phyloP scores from a whole-genome alignment of 2,113 vertebrate genomes.

The Phrynosoma platyrhinos region DNA sequence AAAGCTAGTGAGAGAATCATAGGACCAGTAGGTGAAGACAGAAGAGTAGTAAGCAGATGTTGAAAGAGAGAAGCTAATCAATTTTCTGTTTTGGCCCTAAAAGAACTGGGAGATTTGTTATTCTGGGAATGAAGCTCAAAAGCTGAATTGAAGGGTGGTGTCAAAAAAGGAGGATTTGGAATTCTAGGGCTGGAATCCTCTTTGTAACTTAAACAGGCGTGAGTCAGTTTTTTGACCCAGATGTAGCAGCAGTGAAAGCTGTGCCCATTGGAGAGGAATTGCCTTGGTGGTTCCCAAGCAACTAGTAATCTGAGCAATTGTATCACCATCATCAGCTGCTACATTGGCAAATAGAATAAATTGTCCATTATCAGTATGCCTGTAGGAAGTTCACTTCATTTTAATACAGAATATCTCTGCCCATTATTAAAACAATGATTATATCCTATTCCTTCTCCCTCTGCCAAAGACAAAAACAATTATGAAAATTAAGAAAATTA shows the following conservation, averaged over 20 bases:
- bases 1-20: background rate
- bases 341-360: no score
- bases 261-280: no score
- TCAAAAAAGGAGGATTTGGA: background rate
- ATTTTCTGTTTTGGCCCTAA: background rate
- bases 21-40: background rate
- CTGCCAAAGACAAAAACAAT: background rate
- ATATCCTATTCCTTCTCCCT: no score
- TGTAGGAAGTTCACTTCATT: background rate
- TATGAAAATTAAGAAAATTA: background rate
- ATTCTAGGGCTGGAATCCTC: background rate
- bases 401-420: background rate
- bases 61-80: background rate
- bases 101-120: background rate
- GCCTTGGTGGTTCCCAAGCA: background rate
- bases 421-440: background rate
- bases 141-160: background rate
- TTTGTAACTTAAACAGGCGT: background rate
- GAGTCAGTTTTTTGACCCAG: background rate
- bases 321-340: background rate
- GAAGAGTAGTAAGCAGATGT: background rate
- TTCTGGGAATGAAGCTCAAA: background rate
- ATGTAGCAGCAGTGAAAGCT: background rate
- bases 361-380: no score
- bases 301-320: background rate